Evolutionary conservation across 1,140 invertebrate genomes (phyloP).

Genomic region (Leptinotarsa undecemlineata): DNA sequence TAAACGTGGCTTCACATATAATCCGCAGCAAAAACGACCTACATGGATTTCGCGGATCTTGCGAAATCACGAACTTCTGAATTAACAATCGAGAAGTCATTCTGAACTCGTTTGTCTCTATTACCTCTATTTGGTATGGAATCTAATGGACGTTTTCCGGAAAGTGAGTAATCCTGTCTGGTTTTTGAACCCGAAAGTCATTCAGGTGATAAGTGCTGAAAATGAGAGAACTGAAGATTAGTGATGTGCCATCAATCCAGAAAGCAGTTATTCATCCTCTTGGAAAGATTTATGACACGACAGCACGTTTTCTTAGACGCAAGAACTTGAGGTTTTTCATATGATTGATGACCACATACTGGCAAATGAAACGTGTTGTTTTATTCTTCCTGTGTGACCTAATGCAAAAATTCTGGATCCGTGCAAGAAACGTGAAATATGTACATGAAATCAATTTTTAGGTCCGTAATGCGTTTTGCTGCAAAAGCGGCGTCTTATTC

Average conservation of each 20-base stretch:
- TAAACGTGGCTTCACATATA: too few relatives aligned
- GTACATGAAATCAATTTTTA: too few relatives aligned
- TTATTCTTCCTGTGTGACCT: too few relatives aligned
- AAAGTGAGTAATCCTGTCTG: slow-evolving; percentile 3
- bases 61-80: background rate
- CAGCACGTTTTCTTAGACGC: background rate
- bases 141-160: background rate
- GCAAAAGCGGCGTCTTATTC: too few relatives aligned
- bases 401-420: too few relatives aligned
- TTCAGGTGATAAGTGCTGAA: background rate
- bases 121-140: background rate
- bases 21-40: background rate
- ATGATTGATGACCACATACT: background rate
- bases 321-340: background rate
- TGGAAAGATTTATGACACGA: background rate
- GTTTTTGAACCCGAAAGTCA: slow-evolving; percentile 1
- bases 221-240: background rate
- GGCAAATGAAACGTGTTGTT: too few relatives aligned
- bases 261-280: slow-evolving; percentile 6
- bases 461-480: too few relatives aligned
- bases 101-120: background rate
- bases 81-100: background rate
- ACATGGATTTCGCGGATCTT: background rate
- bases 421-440: too few relatives aligned
- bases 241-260: background rate